Base-by-base conservation (phyloP, 1,140 invertebrate genomes). In the Lethocerus indicus region DNA sequence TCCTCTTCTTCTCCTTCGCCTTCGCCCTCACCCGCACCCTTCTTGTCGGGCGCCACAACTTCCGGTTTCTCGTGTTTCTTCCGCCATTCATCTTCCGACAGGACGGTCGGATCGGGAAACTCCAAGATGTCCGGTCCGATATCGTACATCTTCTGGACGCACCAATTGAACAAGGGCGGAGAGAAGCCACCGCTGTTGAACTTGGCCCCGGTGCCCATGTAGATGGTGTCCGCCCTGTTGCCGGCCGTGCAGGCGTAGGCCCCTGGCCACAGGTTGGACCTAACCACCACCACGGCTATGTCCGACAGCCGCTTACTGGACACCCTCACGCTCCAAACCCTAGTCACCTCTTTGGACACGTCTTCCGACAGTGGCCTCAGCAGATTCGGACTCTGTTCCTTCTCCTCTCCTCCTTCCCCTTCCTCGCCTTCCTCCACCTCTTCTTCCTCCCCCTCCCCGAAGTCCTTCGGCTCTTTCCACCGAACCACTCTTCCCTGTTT, bases 261-360 rank as follows among this genome's bases (percentile, higher is more conserved):
- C 9, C 83, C 83, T 0, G 81, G 81, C 82, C 82, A 86, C 20
- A 81, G 51, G 60, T 81, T 81, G 5, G 81, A 84, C 29, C 73
- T 65, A 37, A 83, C 62, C n/a, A n/a, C n/a, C 1, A 73, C 73
- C 14, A 81, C 58, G 14, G 78, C 72, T 36, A 71, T 70, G 41
- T 76, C 72, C 13, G 72, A 70, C 13, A 63, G 39, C 4, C 64
- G 51, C 18, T 47, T 53, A 1, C 72, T 71, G 23, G 79, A 74
- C 53, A 65, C 55, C 37, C 74, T 68, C 0, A 72, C 63, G 1
- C 71, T 74, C 85, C 85, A 89, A 0, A 78, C 73, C 45, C 68
- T 62, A 25, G 73, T 63, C n/a, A 68, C 69, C 50, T 79, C 74
- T 1, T 74, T 47, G 12, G 64, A 62, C 3, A 59, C 63, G 62